phyloP scores from a whole-genome alignment of 2,797 vertebrate species.

The Neoniphon sammara region DNA sequence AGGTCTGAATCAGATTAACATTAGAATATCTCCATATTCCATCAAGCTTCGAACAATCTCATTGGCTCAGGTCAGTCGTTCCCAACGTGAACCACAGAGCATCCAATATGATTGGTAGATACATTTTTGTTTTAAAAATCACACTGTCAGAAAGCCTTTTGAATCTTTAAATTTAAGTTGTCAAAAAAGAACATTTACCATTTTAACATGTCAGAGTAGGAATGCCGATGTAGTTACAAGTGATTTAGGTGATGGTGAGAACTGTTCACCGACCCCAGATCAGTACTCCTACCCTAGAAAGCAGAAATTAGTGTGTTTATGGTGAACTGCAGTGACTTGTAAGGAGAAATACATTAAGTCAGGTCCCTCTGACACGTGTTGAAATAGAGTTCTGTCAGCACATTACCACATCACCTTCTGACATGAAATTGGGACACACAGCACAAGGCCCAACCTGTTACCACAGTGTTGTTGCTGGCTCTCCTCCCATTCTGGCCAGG shows the following conservation, averaged over 20 bases:
- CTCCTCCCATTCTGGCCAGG: conserved; percentile 13
- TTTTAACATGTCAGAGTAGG: no score
- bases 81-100: conserved; percentile 14
- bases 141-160: not conserved
- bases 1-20: conserved; percentile 80
- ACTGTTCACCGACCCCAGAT: conserved; percentile 14
- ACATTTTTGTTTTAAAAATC: not conserved
- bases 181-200: not conserved
- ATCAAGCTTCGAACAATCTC: conserved; percentile 48
- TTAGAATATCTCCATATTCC: conserved; percentile 77
- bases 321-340: conserved; percentile 40
- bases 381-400: conserved; percentile 69
- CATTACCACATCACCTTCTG: conserved; percentile 67
- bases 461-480: conserved; percentile 72
- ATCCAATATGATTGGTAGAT: not conserved
- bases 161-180: not conserved
- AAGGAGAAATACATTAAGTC: conserved; percentile 48
- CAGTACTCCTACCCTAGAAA: conserved; percentile 7
- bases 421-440: conserved; percentile 52
- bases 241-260: not conserved
- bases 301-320: conserved; percentile 49
- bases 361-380: conserved; percentile 55
- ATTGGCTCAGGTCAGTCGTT: conserved; percentile 43
- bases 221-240: not conserved
- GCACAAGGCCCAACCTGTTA: conserved; percentile 40